A percentile compares a stretch with the other conserved stretches of the same genome.
These are phyloP conservation scores for Molanna angustata DNA, from an alignment of 2,888 invertebrate genomes.

Conservation along the genomic window DNA sequence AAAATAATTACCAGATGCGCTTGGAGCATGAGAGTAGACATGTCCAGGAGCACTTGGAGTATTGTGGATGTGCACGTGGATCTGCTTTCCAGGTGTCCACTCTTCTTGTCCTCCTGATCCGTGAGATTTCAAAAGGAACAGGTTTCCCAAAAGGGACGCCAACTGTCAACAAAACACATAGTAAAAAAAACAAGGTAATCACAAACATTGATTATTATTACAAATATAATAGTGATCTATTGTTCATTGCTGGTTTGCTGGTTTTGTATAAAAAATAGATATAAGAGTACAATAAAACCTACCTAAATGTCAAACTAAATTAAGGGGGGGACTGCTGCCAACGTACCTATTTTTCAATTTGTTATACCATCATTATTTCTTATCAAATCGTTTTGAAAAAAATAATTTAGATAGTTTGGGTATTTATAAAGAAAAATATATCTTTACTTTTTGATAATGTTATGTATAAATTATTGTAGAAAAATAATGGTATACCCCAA, in stretches of 20 bases:
- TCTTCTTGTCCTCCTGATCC: constrained; percentile 22
- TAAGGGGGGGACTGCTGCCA: too few relatives aligned
- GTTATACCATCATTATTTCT: too few relatives aligned
- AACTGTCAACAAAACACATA: constrained; percentile 43
- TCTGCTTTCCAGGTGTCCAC: constrained; percentile 42
- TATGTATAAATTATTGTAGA: too few relatives aligned
- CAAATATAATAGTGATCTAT: neutral
- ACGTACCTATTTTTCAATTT: too few relatives aligned
- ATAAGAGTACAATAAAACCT: neutral
- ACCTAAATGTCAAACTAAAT: too few relatives aligned
- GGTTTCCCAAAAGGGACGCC: constrained; percentile 33
- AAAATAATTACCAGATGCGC: too few relatives aligned
- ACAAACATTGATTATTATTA: neutral
- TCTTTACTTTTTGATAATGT: too few relatives aligned
- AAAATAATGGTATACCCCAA: too few relatives aligned
- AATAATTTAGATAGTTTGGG: too few relatives aligned
- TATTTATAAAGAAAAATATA: too few relatives aligned
- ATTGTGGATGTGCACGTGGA: constrained; percentile 49
- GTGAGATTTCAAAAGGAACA: constrained; percentile 31
- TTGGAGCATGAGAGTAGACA: too few relatives aligned
- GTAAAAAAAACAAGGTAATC: neutral
- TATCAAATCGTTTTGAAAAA: too few relatives aligned
- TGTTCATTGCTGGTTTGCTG: neutral
- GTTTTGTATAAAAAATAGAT: neutral
- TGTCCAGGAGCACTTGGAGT: neutral